Evolutionary conservation across 1,140 invertebrate species (phyloP).

Genomic region (Metaphire vulgaris): DNA sequence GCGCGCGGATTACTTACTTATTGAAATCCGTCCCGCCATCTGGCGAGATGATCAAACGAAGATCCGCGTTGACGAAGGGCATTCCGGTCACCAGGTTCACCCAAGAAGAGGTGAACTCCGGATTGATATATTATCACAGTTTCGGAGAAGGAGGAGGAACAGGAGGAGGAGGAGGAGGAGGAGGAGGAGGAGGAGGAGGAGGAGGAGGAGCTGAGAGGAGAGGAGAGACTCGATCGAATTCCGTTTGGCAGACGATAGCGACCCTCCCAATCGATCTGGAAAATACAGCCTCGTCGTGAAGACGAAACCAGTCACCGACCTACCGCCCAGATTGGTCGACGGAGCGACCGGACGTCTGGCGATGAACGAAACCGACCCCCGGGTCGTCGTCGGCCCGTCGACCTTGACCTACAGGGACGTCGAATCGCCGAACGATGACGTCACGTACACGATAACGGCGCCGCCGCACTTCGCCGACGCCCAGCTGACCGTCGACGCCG

Average conservation of each 20-base stretch:
- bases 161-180: too few species aligned
- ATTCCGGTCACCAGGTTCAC: slow-evolving; percentile 42
- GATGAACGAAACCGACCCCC: slow-evolving; percentile 49
- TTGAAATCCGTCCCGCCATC: slow-evolving; percentile 43
- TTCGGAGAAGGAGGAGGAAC: too few species aligned
- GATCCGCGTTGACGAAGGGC: slow-evolving; percentile 36
- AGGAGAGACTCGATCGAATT: slow-evolving; percentile 47
- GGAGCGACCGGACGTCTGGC: slow-evolving; percentile 44
- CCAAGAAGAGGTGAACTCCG: slow-evolving; percentile 42
- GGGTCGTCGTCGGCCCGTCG: slow-evolving; percentile 44
- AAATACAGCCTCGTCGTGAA: slow-evolving; percentile 43
- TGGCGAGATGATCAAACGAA: slow-evolving; percentile 44
- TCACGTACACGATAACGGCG: slow-evolving; percentile 46
- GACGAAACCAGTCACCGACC: slow-evolving; percentile 50
- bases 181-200: too few species aligned
- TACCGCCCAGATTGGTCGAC: slow-evolving; percentile 46
- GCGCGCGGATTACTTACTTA: slow-evolving; percentile 62
- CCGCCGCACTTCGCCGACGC: slow-evolving; percentile 46
- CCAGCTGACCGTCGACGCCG: slow-evolving; percentile 42
- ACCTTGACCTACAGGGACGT: slow-evolving; percentile 49
- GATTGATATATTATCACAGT: slow-evolving; percentile 47
- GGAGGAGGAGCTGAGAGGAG: slow-evolving; percentile 33
- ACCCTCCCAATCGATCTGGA: slow-evolving; percentile 51
- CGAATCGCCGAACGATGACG: slow-evolving; percentile 43
- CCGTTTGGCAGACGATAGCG: slow-evolving; percentile 48